Base-by-base conservation (phyloP, 2,888 invertebrate genomes). In the Ochropacha duplaris region DNA sequence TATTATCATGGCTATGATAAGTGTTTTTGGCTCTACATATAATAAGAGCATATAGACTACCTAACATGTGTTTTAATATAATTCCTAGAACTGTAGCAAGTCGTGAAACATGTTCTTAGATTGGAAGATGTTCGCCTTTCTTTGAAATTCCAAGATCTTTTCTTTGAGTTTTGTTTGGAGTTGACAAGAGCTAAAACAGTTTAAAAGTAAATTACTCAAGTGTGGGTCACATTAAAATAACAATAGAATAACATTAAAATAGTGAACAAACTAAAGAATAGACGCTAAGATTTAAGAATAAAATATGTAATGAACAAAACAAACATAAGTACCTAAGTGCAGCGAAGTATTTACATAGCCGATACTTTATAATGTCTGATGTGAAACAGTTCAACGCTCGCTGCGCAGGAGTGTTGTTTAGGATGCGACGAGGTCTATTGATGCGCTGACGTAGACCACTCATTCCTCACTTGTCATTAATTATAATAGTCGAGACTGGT, bases 391-490 rank as follows among this genome's bases (percentile, higher is more conserved):
- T 44, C 44, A 44, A 44, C 9, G 44, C 6, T 44, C 44, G 44
- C 44, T 44, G 44, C 44, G 44, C 44, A 39, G 39, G 16, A 51
- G 24, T 34, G 14, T 26, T 31, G 16, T 54, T 26, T 14, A 19
- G 54, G 52, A 44, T 54, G 50, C 22, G 34, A 31, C 52, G 58
- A 31, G 19, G 39, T 56, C 56, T 64, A 62, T 64, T 62, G 61
- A 59, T 49, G 60, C 50, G 54, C 56, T 52, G 61, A 62, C 60
- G 61, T 60, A 54, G 2, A 19, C 56, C 54, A 44, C 50, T 63
- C 60, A 63, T 67, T 57, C 56, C 54, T 63, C 63, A 61, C 58
- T 61, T 63, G 65, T 65, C 65, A 65, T 60, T 61, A 63, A 59
- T 65, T 58, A 65, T 60, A 59, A 59, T 60, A 54, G 54, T 55